Percentiles rank a stretch among this genome's conserved stretches.
These are phyloP conservation scores for Pentalonia nigronervosa DNA, from an alignment of 1,140 invertebrate genomes.

Conservation along the genomic window DNA sequence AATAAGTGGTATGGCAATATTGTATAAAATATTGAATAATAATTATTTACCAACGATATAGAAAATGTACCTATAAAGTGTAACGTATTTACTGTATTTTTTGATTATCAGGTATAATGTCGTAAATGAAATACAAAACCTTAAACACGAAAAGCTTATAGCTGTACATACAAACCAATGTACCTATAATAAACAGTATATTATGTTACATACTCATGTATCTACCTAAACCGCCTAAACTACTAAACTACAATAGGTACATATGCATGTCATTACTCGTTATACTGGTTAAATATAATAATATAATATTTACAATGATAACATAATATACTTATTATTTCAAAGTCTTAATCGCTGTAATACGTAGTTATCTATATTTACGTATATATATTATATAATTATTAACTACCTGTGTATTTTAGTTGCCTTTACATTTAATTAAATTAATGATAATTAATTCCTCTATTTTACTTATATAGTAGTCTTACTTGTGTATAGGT, in stretches of 20 bases:
- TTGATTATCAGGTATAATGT: constrained; percentile 30
- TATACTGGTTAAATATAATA: background rate
- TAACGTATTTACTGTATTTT: constrained; percentile 14
- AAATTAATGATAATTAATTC: background rate
- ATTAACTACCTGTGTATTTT: too few species aligned
- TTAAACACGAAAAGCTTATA: background rate
- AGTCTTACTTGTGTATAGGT: background rate
- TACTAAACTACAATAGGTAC: background rate
- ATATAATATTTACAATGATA: background rate
- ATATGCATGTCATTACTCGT: background rate
- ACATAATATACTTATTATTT: background rate
- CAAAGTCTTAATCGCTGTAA: background rate
- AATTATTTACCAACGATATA: background rate
- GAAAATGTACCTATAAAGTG: background rate
- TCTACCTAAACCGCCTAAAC: background rate
- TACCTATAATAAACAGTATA: background rate
- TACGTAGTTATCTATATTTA: background rate
- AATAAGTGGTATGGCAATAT: background rate
- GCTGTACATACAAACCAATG: background rate
- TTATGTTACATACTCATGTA: background rate
- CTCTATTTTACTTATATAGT: background rate
- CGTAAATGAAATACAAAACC: background rate
- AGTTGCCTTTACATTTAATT: background rate
- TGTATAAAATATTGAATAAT: background rate
- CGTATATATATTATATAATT: too few species aligned